phyloP scores from a whole-genome alignment of 1,140 invertebrate genomes.

The Vollenhovia emeryi region DNA sequence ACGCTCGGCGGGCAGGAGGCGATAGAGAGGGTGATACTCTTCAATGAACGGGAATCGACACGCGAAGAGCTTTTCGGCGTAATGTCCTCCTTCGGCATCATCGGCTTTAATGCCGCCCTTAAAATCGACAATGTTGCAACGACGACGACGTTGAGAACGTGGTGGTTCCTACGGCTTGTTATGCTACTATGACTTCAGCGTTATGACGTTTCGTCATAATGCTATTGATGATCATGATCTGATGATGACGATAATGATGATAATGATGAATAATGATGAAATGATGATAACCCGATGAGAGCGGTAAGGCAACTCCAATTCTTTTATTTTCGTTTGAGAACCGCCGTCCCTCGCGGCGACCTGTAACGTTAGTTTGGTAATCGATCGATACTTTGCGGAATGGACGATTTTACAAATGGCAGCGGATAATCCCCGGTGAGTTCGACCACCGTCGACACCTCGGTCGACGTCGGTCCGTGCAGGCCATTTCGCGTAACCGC shows the following conservation, averaged over 20 bases:
- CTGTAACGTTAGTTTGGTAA: background rate
- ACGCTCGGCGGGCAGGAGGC: background rate
- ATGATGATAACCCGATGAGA: slow-evolving; percentile 35
- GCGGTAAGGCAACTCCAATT: slow-evolving; percentile 76
- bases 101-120: slow-evolving; percentile 52
- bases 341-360: background rate
- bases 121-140: slow-evolving; percentile 62
- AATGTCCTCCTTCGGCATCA: slow-evolving; percentile 10
- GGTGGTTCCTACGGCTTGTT: slow-evolving; percentile 34
- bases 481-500: background rate
- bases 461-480: too few relatives aligned
- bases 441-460: too few relatives aligned
- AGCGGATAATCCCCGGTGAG: background rate
- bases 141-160: slow-evolving; percentile 61
- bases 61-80: slow-evolving; percentile 62
- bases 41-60: slow-evolving; percentile 57
- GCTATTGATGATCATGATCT: slow-evolving; percentile 69
- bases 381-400: slow-evolving; percentile 6
- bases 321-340: slow-evolving; percentile 55
- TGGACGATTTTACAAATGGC: background rate
- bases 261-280: slow-evolving; percentile 46
- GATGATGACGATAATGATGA: slow-evolving; percentile 71
- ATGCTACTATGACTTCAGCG: slow-evolving; percentile 42
- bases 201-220: slow-evolving; percentile 66
- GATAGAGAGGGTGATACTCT: slow-evolving; percentile 9